These are phyloP conservation scores for Nezara viridula DNA, from an alignment of 2,888 invertebrate genomes.

Conservation along the genomic window DNA sequence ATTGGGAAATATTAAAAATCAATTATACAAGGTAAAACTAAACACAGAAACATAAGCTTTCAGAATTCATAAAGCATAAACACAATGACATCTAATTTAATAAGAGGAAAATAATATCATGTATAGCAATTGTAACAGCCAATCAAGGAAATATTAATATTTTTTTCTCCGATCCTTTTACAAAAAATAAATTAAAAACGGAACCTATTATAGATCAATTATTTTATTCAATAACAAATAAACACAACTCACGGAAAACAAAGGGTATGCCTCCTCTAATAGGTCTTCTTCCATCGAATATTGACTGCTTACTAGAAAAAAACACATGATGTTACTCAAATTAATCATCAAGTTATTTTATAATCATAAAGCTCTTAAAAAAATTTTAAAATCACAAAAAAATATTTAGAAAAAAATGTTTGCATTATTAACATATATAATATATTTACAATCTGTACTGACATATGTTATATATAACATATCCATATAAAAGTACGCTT, in stretches of 20 bases:
- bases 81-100: neutral
- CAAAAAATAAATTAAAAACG: no score
- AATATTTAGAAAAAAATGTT: no score
- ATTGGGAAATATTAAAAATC: neutral
- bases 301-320: slow-evolving; percentile 88
- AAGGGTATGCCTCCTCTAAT: slow-evolving; percentile 97
- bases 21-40: neutral
- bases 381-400: no score
- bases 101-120: neutral
- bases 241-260: slow-evolving; percentile 90
- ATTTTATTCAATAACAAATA: slow-evolving; percentile 13
- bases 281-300: slow-evolving; percentile 96
- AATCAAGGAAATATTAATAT: neutral
- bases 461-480: no score
- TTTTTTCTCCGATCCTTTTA: no score
- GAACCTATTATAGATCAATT: no score
- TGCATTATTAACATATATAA: no score
- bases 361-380: neutral
- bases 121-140: neutral
- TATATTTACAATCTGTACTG: no score
- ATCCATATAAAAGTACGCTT: no score
- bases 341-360: neutral
- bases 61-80: neutral
- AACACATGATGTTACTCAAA: neutral
- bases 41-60: neutral